Conservation (phyloP, 2,113 vertebrate species). For the Dryoscopus gambensis region DNA sequence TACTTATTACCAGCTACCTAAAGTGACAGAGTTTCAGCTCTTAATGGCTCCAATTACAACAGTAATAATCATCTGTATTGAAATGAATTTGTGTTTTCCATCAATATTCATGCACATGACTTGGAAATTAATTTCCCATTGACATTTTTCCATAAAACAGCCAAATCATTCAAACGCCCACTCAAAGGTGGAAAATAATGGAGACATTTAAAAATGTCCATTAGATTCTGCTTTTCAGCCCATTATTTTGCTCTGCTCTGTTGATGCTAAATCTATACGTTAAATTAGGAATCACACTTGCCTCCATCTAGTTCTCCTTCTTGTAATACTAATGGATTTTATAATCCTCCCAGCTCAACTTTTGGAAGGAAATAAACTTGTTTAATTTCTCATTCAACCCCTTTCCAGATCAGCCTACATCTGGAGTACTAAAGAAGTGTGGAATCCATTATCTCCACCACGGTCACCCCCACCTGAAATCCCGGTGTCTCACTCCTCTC, state of each 20-base stretch:
- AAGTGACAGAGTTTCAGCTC: not conserved
- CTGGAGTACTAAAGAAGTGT: not conserved
- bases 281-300: slow-evolving; percentile 11
- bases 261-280: not conserved
- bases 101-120: slow-evolving; percentile 16
- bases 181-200: slow-evolving; percentile 8
- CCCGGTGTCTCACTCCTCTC: accelerated
- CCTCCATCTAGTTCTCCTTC: not conserved
- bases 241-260: not conserved
- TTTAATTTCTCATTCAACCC: not conserved
- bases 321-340: not conserved
- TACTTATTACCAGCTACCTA: not conserved
- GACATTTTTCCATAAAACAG: not conserved
- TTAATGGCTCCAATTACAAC: slow-evolving; percentile 15
- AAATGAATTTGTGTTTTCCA: not conserved
- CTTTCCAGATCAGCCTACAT: not conserved
- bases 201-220: not conserved
- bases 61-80: not conserved
- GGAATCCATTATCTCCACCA: not conserved
- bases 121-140: slow-evolving; percentile 44
- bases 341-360: not conserved
- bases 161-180: not conserved
- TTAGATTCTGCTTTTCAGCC: not conserved
- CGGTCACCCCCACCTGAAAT: not conserved
- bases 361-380: not conserved